Evolutionary conservation across 2,113 vertebrate genomes (phyloP).

Genomic region (Lathamus discolor): DNA sequence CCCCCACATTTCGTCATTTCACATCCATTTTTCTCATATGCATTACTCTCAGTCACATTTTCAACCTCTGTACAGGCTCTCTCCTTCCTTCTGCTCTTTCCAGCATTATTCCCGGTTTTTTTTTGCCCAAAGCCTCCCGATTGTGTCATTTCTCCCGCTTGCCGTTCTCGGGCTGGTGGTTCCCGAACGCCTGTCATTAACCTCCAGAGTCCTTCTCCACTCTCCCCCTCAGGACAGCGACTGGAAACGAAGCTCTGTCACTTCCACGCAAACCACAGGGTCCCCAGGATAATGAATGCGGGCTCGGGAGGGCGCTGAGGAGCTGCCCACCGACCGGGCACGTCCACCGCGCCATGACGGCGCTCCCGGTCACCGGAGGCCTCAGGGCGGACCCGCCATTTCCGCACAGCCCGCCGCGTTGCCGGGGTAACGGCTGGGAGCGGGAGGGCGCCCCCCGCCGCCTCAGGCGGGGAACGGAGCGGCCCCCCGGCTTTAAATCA

Average conservation of each 20-base stretch:
- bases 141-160: background rate
- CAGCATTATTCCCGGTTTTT: background rate
- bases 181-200: background rate
- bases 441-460: background rate
- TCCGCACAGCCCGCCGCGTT: background rate
- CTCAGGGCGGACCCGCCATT: background rate
- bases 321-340: background rate
- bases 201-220: background rate
- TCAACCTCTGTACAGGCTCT: background rate
- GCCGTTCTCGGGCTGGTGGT: accelerated
- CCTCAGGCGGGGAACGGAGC: background rate
- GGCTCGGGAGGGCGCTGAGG: background rate
- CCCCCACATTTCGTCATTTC: background rate
- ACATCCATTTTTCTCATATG: background rate
- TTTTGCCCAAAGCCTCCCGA: background rate
- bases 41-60: background rate
- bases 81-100: background rate
- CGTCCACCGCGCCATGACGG: background rate
- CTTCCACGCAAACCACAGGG: background rate
- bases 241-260: accelerated
- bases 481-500: background rate
- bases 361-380: background rate
- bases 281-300: accelerated
- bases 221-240: background rate
- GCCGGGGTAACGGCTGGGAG: background rate